phyloP scores from a whole-genome alignment of 2,797 vertebrate genomes.

The Macropodus opercularis region DNA sequence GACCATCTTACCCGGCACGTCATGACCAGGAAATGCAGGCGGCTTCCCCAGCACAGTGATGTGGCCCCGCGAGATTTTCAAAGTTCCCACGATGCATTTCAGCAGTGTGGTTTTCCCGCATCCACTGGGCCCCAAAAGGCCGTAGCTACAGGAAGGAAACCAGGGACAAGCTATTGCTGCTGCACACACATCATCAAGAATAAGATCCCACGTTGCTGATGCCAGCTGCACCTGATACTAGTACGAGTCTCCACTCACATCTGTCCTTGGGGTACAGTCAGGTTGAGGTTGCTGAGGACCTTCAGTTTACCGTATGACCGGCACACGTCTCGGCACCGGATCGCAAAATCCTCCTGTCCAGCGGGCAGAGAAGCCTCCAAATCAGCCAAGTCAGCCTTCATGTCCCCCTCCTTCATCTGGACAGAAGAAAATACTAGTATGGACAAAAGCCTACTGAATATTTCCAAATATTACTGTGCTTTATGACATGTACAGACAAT shows the following conservation, averaged over 20 bases:
- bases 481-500: background rate
- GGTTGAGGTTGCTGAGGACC: conserved; percentile 80
- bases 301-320: conserved; percentile 82
- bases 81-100: conserved; percentile 85
- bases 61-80: conserved; percentile 82
- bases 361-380: conserved; percentile 63
- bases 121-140: conserved; percentile 84
- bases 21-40: conserved; percentile 82
- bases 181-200: no score
- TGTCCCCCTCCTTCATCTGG: conserved; percentile 55
- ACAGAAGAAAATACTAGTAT: conserved; percentile 4
- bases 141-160: conserved; percentile 83
- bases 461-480: background rate
- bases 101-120: conserved; percentile 85
- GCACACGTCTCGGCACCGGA: conserved; percentile 80
- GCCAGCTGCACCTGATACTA: no score
- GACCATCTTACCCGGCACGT: conserved; percentile 83
- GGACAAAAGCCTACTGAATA: no score
- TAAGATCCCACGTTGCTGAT: no score
- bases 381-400: conserved; percentile 76
- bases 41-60: conserved; percentile 84
- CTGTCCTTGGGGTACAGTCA: conserved; percentile 82
- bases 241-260: conserved; percentile 74
- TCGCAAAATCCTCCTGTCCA: conserved; percentile 55
- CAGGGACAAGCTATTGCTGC: no score